A percentile compares a stretch with the other conserved stretches of the same genome.
Conservation (phyloP, 2,888 invertebrate genomes). For the Lithophane socia region DNA sequence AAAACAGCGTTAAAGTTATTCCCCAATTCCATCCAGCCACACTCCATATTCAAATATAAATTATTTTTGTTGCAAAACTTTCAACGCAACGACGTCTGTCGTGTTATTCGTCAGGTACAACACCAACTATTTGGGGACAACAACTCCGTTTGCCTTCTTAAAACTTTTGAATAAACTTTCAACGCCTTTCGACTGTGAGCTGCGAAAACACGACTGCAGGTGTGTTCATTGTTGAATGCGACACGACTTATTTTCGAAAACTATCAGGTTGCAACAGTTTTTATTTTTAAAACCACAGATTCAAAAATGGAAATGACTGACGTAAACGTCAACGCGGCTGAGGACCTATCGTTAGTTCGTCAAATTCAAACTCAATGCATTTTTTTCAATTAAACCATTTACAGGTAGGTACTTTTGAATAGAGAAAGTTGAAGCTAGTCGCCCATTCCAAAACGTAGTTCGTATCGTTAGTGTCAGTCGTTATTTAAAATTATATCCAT, state of each 20-base stretch:
- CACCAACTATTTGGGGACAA: slow-evolving; percentile 34
- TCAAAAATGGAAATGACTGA: not conserved
- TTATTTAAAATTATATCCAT: not conserved
- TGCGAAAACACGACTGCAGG: slow-evolving; percentile 14
- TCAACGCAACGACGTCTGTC: slow-evolving; percentile 32
- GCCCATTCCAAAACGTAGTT: not conserved
- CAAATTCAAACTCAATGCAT: not conserved
- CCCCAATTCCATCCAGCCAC: not conserved
- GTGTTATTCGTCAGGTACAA: slow-evolving; percentile 42
- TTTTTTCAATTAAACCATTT: not conserved
- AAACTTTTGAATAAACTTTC: slow-evolving; percentile 45
- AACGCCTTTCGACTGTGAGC: slow-evolving; percentile 12
- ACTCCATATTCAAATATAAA: slow-evolving; percentile 2
- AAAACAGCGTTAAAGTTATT: not conserved
- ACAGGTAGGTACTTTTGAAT: not conserved
- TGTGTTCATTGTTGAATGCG: slow-evolving; percentile 19
- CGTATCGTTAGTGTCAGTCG: not conserved
- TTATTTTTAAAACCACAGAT: not conserved
- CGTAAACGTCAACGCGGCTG: not conserved
- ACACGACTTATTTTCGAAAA: slow-evolving; percentile 3
- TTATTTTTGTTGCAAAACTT: slow-evolving; percentile 18
- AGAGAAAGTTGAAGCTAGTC: not conserved
- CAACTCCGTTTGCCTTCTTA: slow-evolving; percentile 24
- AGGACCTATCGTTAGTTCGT: too few relatives aligned
- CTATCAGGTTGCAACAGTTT: not conserved